A percentile compares a stretch with the other conserved stretches of the same genome.
Conservation (phyloP, 2,113 vertebrate species). For the Vicugna pacos region DNA sequence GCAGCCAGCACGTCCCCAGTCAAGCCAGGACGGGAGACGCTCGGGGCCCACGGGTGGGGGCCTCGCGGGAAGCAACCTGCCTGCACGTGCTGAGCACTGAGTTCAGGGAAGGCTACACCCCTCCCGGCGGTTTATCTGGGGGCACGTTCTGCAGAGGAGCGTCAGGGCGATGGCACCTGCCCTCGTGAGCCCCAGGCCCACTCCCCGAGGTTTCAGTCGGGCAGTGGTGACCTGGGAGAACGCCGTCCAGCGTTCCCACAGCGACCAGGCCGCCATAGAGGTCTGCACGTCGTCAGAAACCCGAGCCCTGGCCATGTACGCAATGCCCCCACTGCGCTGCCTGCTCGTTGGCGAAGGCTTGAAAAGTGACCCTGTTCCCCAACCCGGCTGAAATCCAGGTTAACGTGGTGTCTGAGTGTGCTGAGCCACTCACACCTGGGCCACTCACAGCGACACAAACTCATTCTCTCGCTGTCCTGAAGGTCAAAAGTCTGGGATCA, state of each 20-base stretch:
- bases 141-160: background rate
- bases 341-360: background rate
- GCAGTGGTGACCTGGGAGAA: background rate
- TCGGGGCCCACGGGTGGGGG: background rate
- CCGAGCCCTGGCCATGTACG: background rate
- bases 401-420: rapidly evolving
- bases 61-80: too few species aligned
- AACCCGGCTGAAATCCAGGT: background rate
- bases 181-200: background rate
- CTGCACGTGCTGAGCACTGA: background rate
- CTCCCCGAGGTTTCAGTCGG: background rate
- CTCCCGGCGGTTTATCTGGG: background rate
- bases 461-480: background rate
- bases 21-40: rapidly evolving
- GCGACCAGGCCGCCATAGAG: background rate
- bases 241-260: background rate
- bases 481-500: background rate
- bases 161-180: too few species aligned
- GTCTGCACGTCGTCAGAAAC: background rate
- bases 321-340: background rate
- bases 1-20: background rate
- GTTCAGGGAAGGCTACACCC: background rate
- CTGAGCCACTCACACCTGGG: rapidly evolving
- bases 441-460: too few species aligned
- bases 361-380: background rate